phyloP scores from a whole-genome alignment of 1,140 invertebrate species.

The Dermatophagoides farinae region DNA sequence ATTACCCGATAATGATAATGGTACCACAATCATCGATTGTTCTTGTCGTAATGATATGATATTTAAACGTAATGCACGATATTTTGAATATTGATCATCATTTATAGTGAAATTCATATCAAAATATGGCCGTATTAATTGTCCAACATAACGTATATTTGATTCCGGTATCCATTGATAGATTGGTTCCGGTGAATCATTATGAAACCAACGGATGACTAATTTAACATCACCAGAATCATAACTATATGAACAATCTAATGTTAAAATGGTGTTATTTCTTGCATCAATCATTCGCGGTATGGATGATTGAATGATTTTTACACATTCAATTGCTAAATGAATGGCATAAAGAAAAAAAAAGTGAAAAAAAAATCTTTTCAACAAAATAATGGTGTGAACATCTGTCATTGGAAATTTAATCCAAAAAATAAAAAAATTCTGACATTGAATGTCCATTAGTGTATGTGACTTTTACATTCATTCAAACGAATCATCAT shows the following conservation, averaged over 20 bases:
- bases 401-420: too few relatives aligned
- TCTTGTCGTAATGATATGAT: too few relatives aligned
- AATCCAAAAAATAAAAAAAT: too few relatives aligned
- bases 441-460: too few relatives aligned
- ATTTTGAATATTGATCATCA: slow-evolving; percentile 11
- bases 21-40: neutral
- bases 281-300: neutral
- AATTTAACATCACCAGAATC: slow-evolving; percentile 16
- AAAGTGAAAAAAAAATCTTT: too few relatives aligned
- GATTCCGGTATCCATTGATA: slow-evolving; percentile 25
- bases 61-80: slow-evolving; percentile 3
- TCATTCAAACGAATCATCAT: too few relatives aligned
- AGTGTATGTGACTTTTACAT: too few relatives aligned
- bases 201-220: slow-evolving; percentile 23
- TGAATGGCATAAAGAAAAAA: too few relatives aligned
- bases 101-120: slow-evolving; percentile 3
- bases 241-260: slow-evolving; percentile 23
- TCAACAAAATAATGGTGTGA: too few relatives aligned
- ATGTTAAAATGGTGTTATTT: slow-evolving; percentile 4
- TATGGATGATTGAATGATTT: neutral
- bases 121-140: slow-evolving; percentile 9
- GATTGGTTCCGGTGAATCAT: slow-evolving; percentile 21
- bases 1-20: slow-evolving; percentile 16
- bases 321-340: neutral
- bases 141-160: slow-evolving; percentile 10